Base-by-base conservation (phyloP, 1,140 invertebrate species). In the Pteromalus puparum region DNA sequence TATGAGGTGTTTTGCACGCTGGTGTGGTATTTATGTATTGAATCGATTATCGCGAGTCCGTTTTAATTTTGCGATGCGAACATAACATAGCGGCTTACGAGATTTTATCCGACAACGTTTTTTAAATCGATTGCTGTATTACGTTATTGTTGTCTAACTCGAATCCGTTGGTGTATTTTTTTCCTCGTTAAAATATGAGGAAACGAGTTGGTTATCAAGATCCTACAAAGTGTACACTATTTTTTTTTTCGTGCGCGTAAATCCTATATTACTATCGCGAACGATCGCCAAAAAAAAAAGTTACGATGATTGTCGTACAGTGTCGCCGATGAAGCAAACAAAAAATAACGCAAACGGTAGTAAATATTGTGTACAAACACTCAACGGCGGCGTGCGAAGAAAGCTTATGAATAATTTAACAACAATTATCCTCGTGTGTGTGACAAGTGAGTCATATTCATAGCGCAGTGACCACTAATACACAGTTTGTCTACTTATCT, bases 341-440 rank as follows among this genome's bases (percentile, higher is more conserved):
- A 61, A 7, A 61, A 61, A 61, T 61, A 61, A 7, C 18, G 21
- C 4, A 61, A 61, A 6, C 21, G 53, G 6, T n/a, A 6, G 53
- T 61, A 61, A 61, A 61, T n/a, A n/a, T 61, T 61, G 53, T 61
- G 53, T n/a, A 7, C 53, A 21, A 12, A 46, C 10, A 48, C 46
- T 4, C 13, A 48, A 48, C 46, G 13, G 13, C 46, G 13, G 15
- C 53, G 48, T 15, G 48, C 13, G 21, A 61, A 61, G 53, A 61
- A 61, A 61, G 53, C 53, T n/a, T n/a, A 61, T 61, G 53, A 61
- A 61, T 61, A 61, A 61, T 61, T 61, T 61, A 61, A n/a, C 21
- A 21, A 61, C 18, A 61, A 61, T 61, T n/a, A 61, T 61, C 53
- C 53, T 21, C 18, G 53, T 21, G 53, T 53, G 48, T 61, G 18